A percentile compares a stretch with the other conserved stretches of the same genome.
These are phyloP conservation scores for Sceloporus undulatus DNA, from an alignment of 2,113 vertebrate genomes.

Conservation along the genomic window DNA sequence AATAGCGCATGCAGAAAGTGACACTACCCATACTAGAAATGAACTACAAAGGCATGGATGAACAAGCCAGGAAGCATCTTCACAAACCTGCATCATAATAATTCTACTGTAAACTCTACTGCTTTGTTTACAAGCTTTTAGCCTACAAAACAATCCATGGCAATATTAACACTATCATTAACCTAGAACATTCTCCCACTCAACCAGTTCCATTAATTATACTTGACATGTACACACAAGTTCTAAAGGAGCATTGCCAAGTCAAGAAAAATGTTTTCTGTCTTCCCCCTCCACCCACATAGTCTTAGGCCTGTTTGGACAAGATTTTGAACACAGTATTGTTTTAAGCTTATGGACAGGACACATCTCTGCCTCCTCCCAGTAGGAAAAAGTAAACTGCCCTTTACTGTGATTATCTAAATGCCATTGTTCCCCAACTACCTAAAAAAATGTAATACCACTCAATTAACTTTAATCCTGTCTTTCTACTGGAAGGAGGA, in stretches of 20 bases:
- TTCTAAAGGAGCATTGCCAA: fast-evolving
- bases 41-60: no score
- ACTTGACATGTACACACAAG: background rate
- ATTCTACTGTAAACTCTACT: background rate
- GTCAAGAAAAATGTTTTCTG: no score
- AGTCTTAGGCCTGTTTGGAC: fast-evolving
- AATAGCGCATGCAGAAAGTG: no score
- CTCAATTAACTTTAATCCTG: background rate
- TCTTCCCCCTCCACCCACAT: background rate
- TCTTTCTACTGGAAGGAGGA: background rate
- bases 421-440: background rate
- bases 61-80: background rate
- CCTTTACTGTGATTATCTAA: background rate
- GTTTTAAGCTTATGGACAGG: background rate
- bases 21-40: background rate
- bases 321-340: background rate
- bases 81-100: background rate
- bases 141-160: background rate
- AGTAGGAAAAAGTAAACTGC: background rate
- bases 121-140: background rate
- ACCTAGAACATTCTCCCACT: background rate
- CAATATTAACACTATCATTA: background rate
- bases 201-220: constrained; percentile 15
- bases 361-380: background rate
- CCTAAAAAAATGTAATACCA: background rate